These are phyloP conservation scores for Parapsyche elsis DNA, from an alignment of 1,140 invertebrate species.

Conservation along the genomic window DNA sequence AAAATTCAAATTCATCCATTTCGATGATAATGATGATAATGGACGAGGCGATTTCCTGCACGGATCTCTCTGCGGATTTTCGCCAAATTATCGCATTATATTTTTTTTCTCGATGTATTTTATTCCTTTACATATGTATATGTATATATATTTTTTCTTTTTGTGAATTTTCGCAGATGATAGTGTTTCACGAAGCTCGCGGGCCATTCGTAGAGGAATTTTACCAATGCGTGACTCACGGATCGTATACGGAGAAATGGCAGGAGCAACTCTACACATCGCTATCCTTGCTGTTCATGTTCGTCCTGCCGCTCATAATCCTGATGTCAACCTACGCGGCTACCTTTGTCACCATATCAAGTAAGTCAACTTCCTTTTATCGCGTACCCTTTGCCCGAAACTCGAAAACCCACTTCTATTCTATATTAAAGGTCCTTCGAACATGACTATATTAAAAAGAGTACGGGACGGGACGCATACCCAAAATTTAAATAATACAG, in stretches of 20 bases:
- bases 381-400: no score
- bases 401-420: no score
- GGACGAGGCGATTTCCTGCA: background rate
- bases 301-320: slow-evolving; percentile 79
- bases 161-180: slow-evolving; percentile 70
- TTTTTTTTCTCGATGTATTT: background rate
- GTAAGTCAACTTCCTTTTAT: slow-evolving; percentile 65
- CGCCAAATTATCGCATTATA: background rate
- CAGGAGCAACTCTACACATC: slow-evolving; percentile 84
- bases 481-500: no score
- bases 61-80: background rate
- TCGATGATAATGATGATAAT: slow-evolving; percentile 4
- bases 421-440: no score
- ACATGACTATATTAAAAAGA: no score
- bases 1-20: background rate
- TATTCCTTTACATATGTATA: slow-evolving; percentile 20
- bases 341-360: slow-evolving; percentile 82
- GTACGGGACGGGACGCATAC: no score
- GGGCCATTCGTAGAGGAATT: slow-evolving; percentile 86
- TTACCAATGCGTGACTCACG: slow-evolving; percentile 86
- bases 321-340: slow-evolving; percentile 80
- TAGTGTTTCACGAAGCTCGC: slow-evolving; percentile 78
- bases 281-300: slow-evolving; percentile 82
- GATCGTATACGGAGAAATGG: slow-evolving; percentile 80
- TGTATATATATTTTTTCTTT: slow-evolving; percentile 22